Percentiles rank a stretch among this genome's conserved stretches.
phyloP scores from a whole-genome alignment of 2,797 vertebrate genomes.

The Thaleichthys pacificus region DNA sequence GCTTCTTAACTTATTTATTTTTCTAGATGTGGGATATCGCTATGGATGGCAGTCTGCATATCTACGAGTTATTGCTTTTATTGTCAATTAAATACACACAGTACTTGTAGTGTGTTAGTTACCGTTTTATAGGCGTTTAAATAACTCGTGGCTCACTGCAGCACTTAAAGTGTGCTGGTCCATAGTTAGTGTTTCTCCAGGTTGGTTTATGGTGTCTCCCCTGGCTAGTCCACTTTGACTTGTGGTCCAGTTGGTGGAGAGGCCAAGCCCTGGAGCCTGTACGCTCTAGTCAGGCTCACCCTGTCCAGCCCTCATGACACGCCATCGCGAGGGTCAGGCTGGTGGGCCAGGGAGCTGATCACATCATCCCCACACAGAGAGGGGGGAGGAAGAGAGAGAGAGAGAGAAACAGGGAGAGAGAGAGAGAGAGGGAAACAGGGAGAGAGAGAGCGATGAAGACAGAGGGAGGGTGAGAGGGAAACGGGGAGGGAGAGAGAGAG shows the following conservation, averaged over 20 bases:
- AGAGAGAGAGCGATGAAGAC: neutral
- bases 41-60: constrained; percentile 50
- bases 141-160: neutral
- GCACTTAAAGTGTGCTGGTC: too few species aligned
- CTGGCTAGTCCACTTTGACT: neutral
- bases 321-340: neutral
- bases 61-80: constrained; percentile 57
- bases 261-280: neutral
- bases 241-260: neutral
- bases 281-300: neutral
- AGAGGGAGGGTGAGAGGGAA: neutral
- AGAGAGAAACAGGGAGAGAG: neutral
- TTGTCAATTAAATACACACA: constrained; percentile 60
- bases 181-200: neutral
- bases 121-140: constrained; percentile 59
- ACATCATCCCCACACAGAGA: neutral
- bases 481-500: neutral
- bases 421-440: neutral
- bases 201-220: neutral
- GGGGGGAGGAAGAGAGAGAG: neutral
- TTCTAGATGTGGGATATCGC: constrained; percentile 60
- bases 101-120: constrained; percentile 54
- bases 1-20: constrained; percentile 53
- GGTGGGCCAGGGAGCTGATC: neutral
- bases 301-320: neutral